These are phyloP conservation scores for Micrasema longulum DNA, from an alignment of 1,140 invertebrate species.

Conservation along the genomic window DNA sequence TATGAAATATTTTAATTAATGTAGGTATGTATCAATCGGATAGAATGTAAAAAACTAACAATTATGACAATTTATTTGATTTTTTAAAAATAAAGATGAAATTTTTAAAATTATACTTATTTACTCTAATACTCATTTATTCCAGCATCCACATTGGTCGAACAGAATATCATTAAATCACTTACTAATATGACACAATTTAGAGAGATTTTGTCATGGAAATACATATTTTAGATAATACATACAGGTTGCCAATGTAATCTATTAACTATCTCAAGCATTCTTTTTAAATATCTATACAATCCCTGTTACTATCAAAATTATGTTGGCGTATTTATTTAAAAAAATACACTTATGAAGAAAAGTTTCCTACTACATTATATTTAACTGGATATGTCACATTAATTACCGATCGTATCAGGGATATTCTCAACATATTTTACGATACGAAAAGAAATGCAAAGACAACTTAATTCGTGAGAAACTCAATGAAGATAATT, in stretches of 20 bases:
- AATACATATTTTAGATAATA: constrained; percentile 33
- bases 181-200: constrained; percentile 53
- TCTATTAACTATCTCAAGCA: constrained; percentile 50
- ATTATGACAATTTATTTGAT: constrained; percentile 52
- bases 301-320: constrained; percentile 54
- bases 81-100: constrained; percentile 52
- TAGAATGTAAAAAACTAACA: constrained; percentile 54
- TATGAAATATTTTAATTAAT: constrained; percentile 21
- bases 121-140: constrained; percentile 51
- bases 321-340: constrained; percentile 53
- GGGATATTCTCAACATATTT: constrained; percentile 47
- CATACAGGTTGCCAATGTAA: constrained; percentile 38
- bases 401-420: constrained; percentile 53
- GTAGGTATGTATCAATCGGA: constrained; percentile 41
- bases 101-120: constrained; percentile 44
- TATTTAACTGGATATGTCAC: constrained; percentile 54
- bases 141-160: constrained; percentile 55
- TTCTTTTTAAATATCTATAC: constrained; percentile 47
- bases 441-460: constrained; percentile 25
- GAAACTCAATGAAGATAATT: constrained; percentile 24
- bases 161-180: constrained; percentile 53
- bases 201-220: constrained; percentile 55
- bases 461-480: constrained; percentile 12
- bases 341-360: constrained; percentile 53
- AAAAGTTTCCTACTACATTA: constrained; percentile 50